Base-by-base conservation (phyloP, 1,140 invertebrate genomes). In the Diorhabda elongata region DNA sequence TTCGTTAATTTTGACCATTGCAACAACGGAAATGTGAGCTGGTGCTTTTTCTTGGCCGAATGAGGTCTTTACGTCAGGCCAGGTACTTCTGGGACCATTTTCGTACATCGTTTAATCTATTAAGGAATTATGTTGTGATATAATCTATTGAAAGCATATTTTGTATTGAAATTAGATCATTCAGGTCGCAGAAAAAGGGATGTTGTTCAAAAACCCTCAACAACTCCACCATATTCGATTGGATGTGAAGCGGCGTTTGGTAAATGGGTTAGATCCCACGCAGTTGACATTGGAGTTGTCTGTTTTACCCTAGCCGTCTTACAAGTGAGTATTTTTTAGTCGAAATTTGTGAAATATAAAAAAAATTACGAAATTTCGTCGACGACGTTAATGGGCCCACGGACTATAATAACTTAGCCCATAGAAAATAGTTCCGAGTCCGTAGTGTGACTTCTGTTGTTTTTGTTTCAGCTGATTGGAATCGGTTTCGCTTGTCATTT, bases 401-500 rank as follows among this genome's bases (percentile, higher is more conserved):
- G 26, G 26, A 26, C 26, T 26, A 26, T 26, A 26, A 26, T 26
- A 26, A 26, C 26, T 26, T 26, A 26, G 0, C 26, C 26, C 26
- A 26, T 26, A 26, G 26, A 26, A 26, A 26, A 26, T 26, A 26
- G 26, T 26, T 26, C 1, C 26, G 26, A 26, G 26, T 26, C 26
- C 26, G 26, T 26, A 26, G 26, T 26, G 26, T 26, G 26, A 26
- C 26, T 26, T 26, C 26, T 26, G 1, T 26, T 26, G 26, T 26
- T 26, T 26, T 26, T 52, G 2, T 52, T 74, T 68, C 68, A 78
- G 76, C 42, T 78, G 7, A 58, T 78, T 6, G 75, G 74, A 57
- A 77, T 78, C 57, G 45, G 67, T 4, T 77, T 78, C 64, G 71
- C 76, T n/a, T 78, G 72, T 57, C 69, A 78, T 65, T 58, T 78